phyloP scores from a whole-genome alignment of 2,888 invertebrate genomes.

The Torymus aiolomorphi region DNA sequence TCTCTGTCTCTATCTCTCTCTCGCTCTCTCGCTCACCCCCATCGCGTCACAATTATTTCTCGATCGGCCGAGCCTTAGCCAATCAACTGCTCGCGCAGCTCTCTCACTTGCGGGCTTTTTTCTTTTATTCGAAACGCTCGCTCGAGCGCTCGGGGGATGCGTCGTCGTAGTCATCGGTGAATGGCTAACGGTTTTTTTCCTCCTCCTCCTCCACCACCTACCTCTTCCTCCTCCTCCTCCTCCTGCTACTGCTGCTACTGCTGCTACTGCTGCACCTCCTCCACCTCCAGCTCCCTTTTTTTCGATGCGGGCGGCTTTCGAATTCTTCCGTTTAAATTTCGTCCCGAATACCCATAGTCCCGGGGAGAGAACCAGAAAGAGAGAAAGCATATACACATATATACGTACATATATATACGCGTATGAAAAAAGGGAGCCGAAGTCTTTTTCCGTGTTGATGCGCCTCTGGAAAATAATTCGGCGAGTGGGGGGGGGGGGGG shows the following conservation, averaged over 20 bases:
- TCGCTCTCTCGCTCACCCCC: background rate
- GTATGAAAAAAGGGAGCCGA: conserved; percentile 4
- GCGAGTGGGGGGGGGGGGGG: background rate
- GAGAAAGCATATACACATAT: too few relatives aligned
- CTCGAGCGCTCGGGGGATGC: conserved; percentile 25
- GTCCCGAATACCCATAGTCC: background rate
- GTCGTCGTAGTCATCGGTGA: conserved; percentile 8
- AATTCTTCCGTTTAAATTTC: conserved; percentile 45
- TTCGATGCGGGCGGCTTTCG: conserved; percentile 3
- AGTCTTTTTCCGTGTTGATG: conserved; percentile 32
- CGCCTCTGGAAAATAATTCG: conserved; percentile 38
- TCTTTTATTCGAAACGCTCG: conserved; percentile 17
- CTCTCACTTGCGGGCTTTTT: background rate
- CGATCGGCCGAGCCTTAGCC: conserved; percentile 55
- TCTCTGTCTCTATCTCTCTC: conserved; percentile 1
- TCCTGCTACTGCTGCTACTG: too few relatives aligned
- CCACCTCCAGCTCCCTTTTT: conserved; percentile 10
- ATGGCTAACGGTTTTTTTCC: conserved; percentile 26
- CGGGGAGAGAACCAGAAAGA: background rate
- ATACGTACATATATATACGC: too few relatives aligned
- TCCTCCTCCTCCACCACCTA: background rate
- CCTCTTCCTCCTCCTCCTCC: conserved; percentile 1
- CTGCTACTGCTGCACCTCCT: background rate
- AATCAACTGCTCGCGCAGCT: conserved; percentile 42
- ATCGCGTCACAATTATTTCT: conserved; percentile 57